A percentile compares a stretch with the other conserved stretches of the same genome.
These are phyloP conservation scores for Thalassophryne amazonica DNA, from an alignment of 2,797 vertebrate genomes.

Conservation along the genomic window DNA sequence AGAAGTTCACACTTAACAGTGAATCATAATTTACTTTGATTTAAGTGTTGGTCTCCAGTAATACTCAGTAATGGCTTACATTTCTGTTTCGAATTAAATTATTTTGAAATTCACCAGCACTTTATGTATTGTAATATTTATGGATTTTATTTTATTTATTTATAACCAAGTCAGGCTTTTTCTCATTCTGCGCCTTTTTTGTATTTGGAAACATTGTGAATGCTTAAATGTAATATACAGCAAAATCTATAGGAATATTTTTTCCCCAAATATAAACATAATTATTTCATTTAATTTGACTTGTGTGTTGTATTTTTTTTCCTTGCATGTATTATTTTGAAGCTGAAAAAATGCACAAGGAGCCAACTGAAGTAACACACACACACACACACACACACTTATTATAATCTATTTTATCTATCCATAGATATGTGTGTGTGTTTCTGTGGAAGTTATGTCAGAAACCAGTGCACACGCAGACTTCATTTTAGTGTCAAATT, in stretches of 20 bases:
- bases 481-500: too few relatives aligned
- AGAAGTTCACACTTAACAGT: background rate
- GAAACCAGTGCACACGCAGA: too few relatives aligned
- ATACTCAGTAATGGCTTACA: background rate
- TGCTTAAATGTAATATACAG: slow-evolving; percentile 47
- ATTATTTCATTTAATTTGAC: slow-evolving; percentile 32
- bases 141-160: background rate
- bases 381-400: too few relatives aligned
- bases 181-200: slow-evolving; percentile 53
- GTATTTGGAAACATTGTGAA: slow-evolving; percentile 41
- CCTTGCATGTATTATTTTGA: too few relatives aligned
- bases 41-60: background rate
- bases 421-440: too few relatives aligned
- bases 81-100: background rate
- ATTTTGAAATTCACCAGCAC: slow-evolving; percentile 10
- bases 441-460: too few relatives aligned
- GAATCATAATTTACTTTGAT: background rate
- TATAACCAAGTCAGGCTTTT: slow-evolving; percentile 25
- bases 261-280: slow-evolving; percentile 69
- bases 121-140: slow-evolving; percentile 1
- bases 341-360: too few relatives aligned
- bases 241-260: slow-evolving; percentile 60
- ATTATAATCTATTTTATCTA: too few relatives aligned
- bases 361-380: too few relatives aligned
- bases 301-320: slow-evolving; percentile 20